Evolutionary conservation across 2,888 invertebrate species (phyloP), one percentile per base, ranked within the genome.

Genomic region (Ochropleura plecta): DNA sequence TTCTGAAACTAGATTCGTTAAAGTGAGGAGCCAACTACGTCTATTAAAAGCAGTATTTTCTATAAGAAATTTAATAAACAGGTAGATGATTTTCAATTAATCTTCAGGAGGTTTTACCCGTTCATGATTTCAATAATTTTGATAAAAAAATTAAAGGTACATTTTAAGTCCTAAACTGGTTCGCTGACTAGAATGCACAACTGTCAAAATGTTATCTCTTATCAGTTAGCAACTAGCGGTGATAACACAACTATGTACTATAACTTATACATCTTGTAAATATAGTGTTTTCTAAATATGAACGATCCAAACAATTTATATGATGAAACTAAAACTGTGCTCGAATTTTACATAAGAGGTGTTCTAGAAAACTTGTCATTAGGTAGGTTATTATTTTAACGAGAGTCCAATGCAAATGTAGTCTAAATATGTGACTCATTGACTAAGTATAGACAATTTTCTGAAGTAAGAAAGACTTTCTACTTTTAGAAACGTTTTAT

Each of bases 271-370:
- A 79, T 77, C 67, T 77, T 76, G 57, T 63, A 78, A 70, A 60
- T 59, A 67, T 44, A 67, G 75, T 79, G 72, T 71, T 74, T 80
- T 59, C 74, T 69, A 69, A 91, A 90, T 84, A 94, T 94, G 94
- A 88, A 91, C 82, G 92, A 92, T 71, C 85, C 85, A 71, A 89
- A 90, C 79, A 90, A 93, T 73, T 83, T 90, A 69, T 90, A 88
- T 71, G 89, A 89, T 84, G 76, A 76, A 76, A 88, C 89, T 20
- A 90, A 90, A 86, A 92, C 85, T 85, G 90, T 94, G n/a, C 72
- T 94, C 46, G 95, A 94, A 51, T 93, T 93, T 83, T 94, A 94
- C 83, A 86, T 93, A 69, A 90, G 91, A n/a, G 89, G 90, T 81
- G 85, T 94, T 76, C 81, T 93, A 78, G 92, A 93, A 81, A 94